These are phyloP conservation scores for Hipparchia sbordonii DNA, from an alignment of 2,888 invertebrate genomes.

Conservation along the genomic window DNA sequence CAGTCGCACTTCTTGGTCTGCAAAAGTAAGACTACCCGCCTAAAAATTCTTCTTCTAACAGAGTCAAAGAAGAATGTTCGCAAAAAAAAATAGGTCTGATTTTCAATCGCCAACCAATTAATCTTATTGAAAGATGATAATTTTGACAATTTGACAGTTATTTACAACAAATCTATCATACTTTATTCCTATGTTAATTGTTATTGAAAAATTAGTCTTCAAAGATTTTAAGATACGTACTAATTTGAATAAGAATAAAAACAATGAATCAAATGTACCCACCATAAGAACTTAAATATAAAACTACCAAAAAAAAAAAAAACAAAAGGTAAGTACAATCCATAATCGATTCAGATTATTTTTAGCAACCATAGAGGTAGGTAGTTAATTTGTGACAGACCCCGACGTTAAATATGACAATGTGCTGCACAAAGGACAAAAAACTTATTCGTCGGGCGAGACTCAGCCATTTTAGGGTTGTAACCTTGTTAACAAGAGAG, in stretches of 20 bases:
- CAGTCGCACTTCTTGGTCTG: neutral
- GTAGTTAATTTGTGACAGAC: conserved; percentile 19
- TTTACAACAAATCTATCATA: too few relatives aligned
- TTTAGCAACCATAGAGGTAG: conserved; percentile 11
- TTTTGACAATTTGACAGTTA: too few relatives aligned
- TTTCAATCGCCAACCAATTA: too few relatives aligned
- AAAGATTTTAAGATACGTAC: neutral
- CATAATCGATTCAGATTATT: conserved; percentile 18
- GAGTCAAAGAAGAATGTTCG: neutral
- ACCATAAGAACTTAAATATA: neutral
- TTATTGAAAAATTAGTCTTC: neutral
- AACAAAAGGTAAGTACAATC: conserved; percentile 1
- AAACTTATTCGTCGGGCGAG: conserved; percentile 30
- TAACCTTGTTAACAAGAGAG: conserved; percentile 27
- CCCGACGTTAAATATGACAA: conserved; percentile 35
- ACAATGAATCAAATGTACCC: neutral
- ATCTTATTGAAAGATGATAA: too few relatives aligned
- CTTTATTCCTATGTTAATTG: too few relatives aligned
- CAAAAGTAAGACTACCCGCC: neutral
- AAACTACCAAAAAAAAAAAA: neutral
- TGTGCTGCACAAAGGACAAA: conserved; percentile 33
- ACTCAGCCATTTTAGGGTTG: conserved; percentile 36
- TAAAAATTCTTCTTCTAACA: neutral
- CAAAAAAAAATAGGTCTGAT: neutral
- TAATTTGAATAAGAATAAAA: too few relatives aligned